Percentiles rank a stretch among this genome's conserved stretches.
phyloP scores from a whole-genome alignment of 2,113 vertebrate species.

The Cyrtonyx montezumae region DNA sequence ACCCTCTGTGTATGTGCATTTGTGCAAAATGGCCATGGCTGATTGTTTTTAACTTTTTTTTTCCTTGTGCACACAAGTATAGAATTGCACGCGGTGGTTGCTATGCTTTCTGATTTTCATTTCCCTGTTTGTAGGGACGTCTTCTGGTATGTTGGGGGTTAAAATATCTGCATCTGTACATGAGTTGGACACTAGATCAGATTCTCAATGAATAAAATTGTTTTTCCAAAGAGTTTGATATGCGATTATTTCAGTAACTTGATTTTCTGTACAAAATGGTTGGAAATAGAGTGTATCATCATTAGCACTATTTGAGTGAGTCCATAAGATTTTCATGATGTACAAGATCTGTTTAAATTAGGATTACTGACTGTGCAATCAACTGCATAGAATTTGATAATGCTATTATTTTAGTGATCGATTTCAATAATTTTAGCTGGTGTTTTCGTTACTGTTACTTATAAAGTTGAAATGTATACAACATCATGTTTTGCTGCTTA shows the following conservation, averaged over 20 bases:
- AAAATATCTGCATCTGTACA: background rate
- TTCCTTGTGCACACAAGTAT: background rate
- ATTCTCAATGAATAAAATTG: background rate
- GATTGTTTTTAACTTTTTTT: background rate
- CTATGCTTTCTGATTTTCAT: slow-evolving; percentile 1
- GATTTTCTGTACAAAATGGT: background rate
- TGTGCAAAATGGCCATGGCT: background rate
- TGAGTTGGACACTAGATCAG: background rate
- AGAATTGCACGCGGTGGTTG: background rate
- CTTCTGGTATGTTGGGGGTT: background rate
- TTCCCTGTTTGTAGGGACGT: background rate
- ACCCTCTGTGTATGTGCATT: background rate
- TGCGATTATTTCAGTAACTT: background rate
- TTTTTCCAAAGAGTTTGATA: background rate
- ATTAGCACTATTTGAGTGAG: background rate
- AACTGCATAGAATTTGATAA: background rate
- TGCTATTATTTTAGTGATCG: background rate
- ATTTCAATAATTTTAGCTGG: background rate
- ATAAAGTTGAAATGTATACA: background rate
- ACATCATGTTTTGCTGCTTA: background rate
- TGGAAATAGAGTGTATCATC: background rate
- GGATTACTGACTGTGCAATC: background rate
- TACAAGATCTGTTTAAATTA: background rate
- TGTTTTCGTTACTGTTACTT: background rate
- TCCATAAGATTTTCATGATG: background rate